Conservation (phyloP, 2,888 invertebrate species). For the Nemapogon koenigi region DNA sequence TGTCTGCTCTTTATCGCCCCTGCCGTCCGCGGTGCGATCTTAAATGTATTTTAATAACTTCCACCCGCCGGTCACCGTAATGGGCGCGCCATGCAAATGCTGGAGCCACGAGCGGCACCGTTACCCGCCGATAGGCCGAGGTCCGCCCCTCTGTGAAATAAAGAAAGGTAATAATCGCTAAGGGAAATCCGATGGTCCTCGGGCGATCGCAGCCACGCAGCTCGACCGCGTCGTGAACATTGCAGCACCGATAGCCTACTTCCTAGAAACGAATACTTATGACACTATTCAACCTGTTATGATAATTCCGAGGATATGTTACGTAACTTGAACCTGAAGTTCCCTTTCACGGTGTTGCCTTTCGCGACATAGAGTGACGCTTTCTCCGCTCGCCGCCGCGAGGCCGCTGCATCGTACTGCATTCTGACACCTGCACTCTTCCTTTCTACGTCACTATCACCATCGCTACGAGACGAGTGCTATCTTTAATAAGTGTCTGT, state of each 20-base stretch:
- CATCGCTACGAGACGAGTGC: too few relatives aligned
- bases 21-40: slow-evolving; percentile 46
- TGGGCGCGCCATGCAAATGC: slow-evolving; percentile 56
- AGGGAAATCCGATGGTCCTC: slow-evolving; percentile 48
- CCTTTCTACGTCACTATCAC: slow-evolving; percentile 48
- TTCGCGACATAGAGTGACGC: slow-evolving; percentile 22
- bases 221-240: slow-evolving; percentile 20
- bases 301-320: background rate
- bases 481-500: too few relatives aligned
- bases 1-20: slow-evolving; percentile 51
- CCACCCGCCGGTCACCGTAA: slow-evolving; percentile 47
- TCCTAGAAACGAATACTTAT: too few relatives aligned
- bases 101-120: slow-evolving; percentile 38
- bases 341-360: slow-evolving; percentile 54
- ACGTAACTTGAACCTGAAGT: slow-evolving; percentile 26
- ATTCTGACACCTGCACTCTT: slow-evolving; percentile 56
- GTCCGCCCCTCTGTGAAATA: slow-evolving; percentile 49
- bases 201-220: slow-evolving; percentile 25
- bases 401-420: slow-evolving; percentile 26
- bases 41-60: slow-evolving; percentile 59
- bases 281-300: too few relatives aligned
- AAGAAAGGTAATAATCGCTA: slow-evolving; percentile 52
- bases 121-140: slow-evolving; percentile 45
- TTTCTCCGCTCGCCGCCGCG: slow-evolving; percentile 37
- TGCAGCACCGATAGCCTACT: background rate